Evolutionary conservation across 2,888 invertebrate species (phyloP), one percentile per base, ranked within the genome.

Genomic region (Ectropis crepuscularia): DNA sequence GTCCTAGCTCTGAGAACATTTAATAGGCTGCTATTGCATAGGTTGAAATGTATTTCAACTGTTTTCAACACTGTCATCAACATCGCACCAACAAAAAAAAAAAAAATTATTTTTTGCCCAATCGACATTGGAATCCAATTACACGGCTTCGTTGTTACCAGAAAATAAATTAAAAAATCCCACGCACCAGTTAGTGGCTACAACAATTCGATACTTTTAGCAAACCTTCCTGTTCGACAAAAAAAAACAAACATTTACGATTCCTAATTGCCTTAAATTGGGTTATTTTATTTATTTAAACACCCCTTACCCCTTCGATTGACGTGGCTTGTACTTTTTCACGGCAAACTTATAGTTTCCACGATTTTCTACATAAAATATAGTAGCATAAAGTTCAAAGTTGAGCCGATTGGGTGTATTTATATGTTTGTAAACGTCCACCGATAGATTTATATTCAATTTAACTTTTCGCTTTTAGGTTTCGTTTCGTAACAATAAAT

Each of bases 211-310:
- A 11, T 12, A 47, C 53, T 69, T 71, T 71, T 67, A 63, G 69
- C 63, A 54, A 66, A 63, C 63, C 64, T 66, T 66, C 61, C 59
- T 71, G 70, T 74, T 74, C 63, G 57, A 61, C 41, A 37, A 47
- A 60, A 28, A 58, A 69, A 64, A 74, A 78, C 74, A 73, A 71
- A 69, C 68, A 67, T 69, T 63, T 58, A 47, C 71, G 69, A 73
- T 68, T 71, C 65, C 76, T 84, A 83, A 83, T 83, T 82, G 79
- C 78, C 73, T 68, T 66, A 71, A 75, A 78, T 70, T 74, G 57
- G 67, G 69, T 76, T 79, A 75, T 82, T 81, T 81, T 81, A 81
- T 83, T 81, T 82, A 82, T 83, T 81, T 79, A 82, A 82, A 81
- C 75, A 79, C 74, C 68, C 71, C 67, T 73, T 70, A 74, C 74